Evolutionary conservation across 2,888 invertebrate genomes (phyloP).

Genomic region (Creontiades dilutus): DNA sequence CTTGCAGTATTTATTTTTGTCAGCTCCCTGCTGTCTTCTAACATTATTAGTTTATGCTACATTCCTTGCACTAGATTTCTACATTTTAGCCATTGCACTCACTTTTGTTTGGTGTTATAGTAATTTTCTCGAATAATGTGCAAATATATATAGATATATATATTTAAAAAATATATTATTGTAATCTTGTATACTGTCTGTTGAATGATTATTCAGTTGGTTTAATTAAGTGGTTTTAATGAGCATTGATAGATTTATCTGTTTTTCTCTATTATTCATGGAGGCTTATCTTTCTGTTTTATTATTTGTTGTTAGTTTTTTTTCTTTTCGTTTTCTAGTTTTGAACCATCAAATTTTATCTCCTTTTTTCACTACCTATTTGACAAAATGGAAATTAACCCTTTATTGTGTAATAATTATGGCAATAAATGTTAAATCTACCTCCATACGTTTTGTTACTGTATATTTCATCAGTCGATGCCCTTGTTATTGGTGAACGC

Average conservation of each 20-base stretch:
- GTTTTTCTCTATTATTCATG: conserved; percentile 40
- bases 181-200: conserved; percentile 40
- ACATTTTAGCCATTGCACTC: conserved; percentile 48
- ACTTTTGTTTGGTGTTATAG: conserved; percentile 57
- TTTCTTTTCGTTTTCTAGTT: conserved; percentile 10
- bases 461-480: too few relatives aligned
- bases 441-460: conserved; percentile 38
- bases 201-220: conserved; percentile 32
- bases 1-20: conserved; percentile 50
- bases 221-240: conserved; percentile 34
- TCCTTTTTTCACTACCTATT: not conserved
- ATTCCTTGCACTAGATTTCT: conserved; percentile 68
- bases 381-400: conserved; percentile 45
- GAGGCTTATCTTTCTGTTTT: not conserved
- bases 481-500: too few relatives aligned
- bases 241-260: conserved; percentile 1
- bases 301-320: not conserved
- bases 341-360: not conserved
- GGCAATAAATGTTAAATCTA: conserved; percentile 68
- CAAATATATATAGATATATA: conserved; percentile 41
- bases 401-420: conserved; percentile 52
- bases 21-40: conserved; percentile 49
- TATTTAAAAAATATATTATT: conserved; percentile 43
- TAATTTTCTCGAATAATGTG: conserved; percentile 51
- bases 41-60: conserved; percentile 61